Base-by-base conservation (phyloP, 2,113 vertebrate species). In the Delphinapterus leucas region DNA sequence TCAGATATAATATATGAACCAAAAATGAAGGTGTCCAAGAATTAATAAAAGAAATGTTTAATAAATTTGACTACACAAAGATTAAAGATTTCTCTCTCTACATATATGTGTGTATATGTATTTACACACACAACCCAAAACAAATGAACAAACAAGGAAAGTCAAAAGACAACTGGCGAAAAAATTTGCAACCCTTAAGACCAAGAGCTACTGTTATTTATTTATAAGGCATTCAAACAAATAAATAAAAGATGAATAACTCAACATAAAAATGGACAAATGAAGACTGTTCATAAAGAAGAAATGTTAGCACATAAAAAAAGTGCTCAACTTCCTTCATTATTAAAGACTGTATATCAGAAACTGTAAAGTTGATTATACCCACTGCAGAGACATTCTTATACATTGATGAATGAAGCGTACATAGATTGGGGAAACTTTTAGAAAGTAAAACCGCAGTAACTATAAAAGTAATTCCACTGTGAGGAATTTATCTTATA, bases 231-330 rank as follows among this genome's bases (percentile, higher is more conserved):
- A 25, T 41, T 88, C 31, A 87, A 90, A 85, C 20, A 25, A 79
- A 71, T 53, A 53, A 91, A 68, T 60, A 36, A 91, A 67, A 96
- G 28, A 68, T n/a, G 53, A 96, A 15, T 70, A 85, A 93, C 70
- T 92, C 36, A 70, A 53, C 8, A 95, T 47, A 84, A 79, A 71
- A 84, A 71, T 21, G 83, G 61, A 61, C 14, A 76, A 81, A 49
- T 82, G 7, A 80, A 71, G 41, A 44, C 31, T 55, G 15, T 55
- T 63, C 33, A 85, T 7, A 88, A 31, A 79, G 73, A 81, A 84
- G 15, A 87, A 76, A 88, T 68, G 31, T 23, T 76, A 88, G 60
- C 44, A 81, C 28, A 84, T 28, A 61, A 83, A 60, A 73, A 44
- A 36, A 18, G 38, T 76, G 60, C 28, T 91, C 38, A 82, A 67